Conservation (phyloP, 2,113 vertebrate species). For the Neomonachus schauinslandi region DNA sequence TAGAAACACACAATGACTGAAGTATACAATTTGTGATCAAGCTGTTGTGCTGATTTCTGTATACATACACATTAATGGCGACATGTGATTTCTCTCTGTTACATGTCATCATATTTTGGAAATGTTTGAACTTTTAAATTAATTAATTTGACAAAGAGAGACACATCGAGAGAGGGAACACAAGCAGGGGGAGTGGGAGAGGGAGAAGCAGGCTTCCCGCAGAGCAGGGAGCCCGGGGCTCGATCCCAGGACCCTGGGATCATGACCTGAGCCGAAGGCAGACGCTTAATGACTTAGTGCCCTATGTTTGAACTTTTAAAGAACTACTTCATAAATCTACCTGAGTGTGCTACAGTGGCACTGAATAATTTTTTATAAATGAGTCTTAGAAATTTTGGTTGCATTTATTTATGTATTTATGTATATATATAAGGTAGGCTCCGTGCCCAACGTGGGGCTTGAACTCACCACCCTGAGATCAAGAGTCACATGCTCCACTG, state of each 20-base stretch:
- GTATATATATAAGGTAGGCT: neutral
- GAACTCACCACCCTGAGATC: neutral
- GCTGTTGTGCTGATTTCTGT: neutral
- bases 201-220: no score
- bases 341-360: neutral
- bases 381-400: neutral
- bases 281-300: no score
- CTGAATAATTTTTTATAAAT: neutral
- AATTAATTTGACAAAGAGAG: no score
- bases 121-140: neutral
- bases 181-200: no score
- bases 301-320: neutral
- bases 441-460: neutral
- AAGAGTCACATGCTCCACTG: neutral
- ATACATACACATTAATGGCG: neutral
- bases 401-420: neutral
- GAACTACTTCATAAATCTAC: constrained; percentile 2
- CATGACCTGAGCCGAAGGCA: no score
- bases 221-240: no score
- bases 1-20: constrained; percentile 5
- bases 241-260: no score
- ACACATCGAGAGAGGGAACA: no score
- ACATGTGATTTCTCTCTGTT: neutral
- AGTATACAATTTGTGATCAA: neutral
- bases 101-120: neutral